Conservation (phyloP, 2,113 vertebrate species). For the Ictalurus punctatus region DNA sequence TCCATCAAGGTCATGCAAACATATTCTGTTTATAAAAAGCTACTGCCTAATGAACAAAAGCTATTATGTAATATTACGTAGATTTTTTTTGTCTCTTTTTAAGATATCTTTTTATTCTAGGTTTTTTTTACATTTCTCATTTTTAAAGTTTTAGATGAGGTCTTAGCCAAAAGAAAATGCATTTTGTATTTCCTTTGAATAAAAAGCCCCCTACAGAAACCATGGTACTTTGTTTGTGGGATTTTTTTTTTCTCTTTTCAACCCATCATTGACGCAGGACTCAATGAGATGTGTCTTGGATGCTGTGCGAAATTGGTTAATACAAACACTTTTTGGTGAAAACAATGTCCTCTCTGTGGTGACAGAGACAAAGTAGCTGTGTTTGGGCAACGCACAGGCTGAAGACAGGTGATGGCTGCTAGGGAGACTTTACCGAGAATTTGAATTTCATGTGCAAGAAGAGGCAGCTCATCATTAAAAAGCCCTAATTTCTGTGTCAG, state of each 20-base stretch:
- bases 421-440: slow-evolving; percentile 90
- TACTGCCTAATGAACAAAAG: not conserved
- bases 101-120: not conserved
- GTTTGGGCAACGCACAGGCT: slow-evolving; percentile 84
- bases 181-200: slow-evolving; percentile 25
- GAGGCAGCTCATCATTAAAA: slow-evolving; percentile 94
- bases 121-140: not conserved
- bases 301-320: slow-evolving; percentile 93
- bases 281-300: slow-evolving; percentile 91
- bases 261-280: slow-evolving; percentile 60
- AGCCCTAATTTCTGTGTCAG: slow-evolving; percentile 96
- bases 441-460: slow-evolving; percentile 94
- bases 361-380: slow-evolving; percentile 97
- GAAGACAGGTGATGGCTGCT: slow-evolving; percentile 87
- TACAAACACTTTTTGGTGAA: slow-evolving; percentile 95
- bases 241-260: slow-evolving; percentile 42
- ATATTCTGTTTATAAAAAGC: not conserved
- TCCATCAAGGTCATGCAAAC: slow-evolving; percentile 11
- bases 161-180: not conserved
- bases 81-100: not conserved
- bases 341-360: slow-evolving; percentile 94
- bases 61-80: not conserved
- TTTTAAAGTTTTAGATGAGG: slow-evolving; percentile 9
- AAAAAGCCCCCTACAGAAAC: slow-evolving; percentile 34
- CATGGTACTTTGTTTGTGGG: slow-evolving; percentile 36